Evolutionary conservation across 2,888 invertebrate genomes (phyloP).

Genomic region (Criorhina ranunculi): DNA sequence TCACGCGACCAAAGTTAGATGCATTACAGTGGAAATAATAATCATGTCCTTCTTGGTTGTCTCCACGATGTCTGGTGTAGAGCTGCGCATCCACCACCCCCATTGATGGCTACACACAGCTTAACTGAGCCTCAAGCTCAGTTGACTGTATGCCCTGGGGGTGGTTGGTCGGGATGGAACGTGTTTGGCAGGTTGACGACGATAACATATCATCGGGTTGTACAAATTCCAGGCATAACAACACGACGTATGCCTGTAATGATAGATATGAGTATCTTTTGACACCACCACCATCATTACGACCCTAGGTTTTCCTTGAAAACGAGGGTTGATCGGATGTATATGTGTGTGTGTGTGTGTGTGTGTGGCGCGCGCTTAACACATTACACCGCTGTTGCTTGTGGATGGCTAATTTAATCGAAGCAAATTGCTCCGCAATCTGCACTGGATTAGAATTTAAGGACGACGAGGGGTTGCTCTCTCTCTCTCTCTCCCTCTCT

Average conservation of each 20-base stretch:
- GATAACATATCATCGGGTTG: conserved; percentile 68
- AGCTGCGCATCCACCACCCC: conserved; percentile 21
- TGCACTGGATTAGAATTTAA: conserved; percentile 81
- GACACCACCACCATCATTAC: conserved; percentile 47
- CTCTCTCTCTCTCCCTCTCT: neutral
- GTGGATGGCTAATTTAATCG: conserved; percentile 83
- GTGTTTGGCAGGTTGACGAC: conserved; percentile 73
- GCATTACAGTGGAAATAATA: conserved; percentile 73
- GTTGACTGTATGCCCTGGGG: conserved; percentile 3
- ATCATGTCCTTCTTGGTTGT: conserved; percentile 51
- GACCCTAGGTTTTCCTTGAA: conserved; percentile 48
- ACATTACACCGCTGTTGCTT: conserved; percentile 56
- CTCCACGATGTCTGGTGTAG: conserved; percentile 59
- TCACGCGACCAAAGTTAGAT: conserved; percentile 47
- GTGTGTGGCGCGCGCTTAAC: conserved; percentile 56
- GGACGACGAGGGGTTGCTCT: conserved; percentile 13
- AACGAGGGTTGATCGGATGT: conserved; percentile 44
- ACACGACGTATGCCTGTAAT: conserved; percentile 75
- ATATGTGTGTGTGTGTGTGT: conserved; percentile 56
- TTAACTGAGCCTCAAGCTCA: conserved; percentile 37
- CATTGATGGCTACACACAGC: conserved; percentile 13
- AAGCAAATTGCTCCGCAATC: conserved; percentile 84
- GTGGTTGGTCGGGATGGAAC: conserved; percentile 36
- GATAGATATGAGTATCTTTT: conserved; percentile 66
- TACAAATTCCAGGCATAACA: conserved; percentile 70